Conservation (phyloP, 2,113 vertebrate species). For the Mobula hypostoma region DNA sequence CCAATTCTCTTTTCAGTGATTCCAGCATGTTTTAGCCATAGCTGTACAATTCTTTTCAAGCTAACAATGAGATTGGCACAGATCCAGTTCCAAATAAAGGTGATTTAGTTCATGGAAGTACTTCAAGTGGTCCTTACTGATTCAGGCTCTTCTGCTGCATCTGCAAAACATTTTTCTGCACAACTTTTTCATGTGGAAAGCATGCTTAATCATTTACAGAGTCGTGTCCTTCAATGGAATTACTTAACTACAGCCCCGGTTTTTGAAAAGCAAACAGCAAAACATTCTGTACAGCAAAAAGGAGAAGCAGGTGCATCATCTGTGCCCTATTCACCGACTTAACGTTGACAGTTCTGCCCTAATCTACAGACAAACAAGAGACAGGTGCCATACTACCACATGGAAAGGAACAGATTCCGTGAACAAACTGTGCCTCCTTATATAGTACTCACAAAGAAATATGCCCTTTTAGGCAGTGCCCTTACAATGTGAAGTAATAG, state of each 20-base stretch:
- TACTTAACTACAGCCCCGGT: slow-evolving; percentile 72
- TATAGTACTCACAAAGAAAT: slow-evolving; percentile 46
- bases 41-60: slow-evolving; percentile 77
- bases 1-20: slow-evolving; percentile 82
- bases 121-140: slow-evolving; percentile 71
- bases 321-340: slow-evolving; percentile 68
- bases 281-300: slow-evolving; percentile 72
- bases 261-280: slow-evolving; percentile 78
- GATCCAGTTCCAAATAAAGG: slow-evolving; percentile 68
- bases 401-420: slow-evolving; percentile 46
- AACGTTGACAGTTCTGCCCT: slow-evolving; percentile 63
- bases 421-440: slow-evolving; percentile 50
- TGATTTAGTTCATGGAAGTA: slow-evolving; percentile 66
- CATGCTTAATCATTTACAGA: slow-evolving; percentile 65
- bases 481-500: background rate
- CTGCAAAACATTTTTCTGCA: slow-evolving; percentile 70
- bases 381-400: slow-evolving; percentile 63
- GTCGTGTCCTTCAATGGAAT: slow-evolving; percentile 70
- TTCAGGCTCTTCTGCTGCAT: slow-evolving; percentile 71
- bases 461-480: slow-evolving; percentile 32
- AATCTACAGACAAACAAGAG: slow-evolving; percentile 69
- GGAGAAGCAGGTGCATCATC: slow-evolving; percentile 86
- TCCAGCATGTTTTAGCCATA: slow-evolving; percentile 69
- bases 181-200: slow-evolving; percentile 72
- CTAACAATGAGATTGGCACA: slow-evolving; percentile 67